Base-by-base conservation (phyloP, 2,888 invertebrate species). In the Leptopterna dolabrata region DNA sequence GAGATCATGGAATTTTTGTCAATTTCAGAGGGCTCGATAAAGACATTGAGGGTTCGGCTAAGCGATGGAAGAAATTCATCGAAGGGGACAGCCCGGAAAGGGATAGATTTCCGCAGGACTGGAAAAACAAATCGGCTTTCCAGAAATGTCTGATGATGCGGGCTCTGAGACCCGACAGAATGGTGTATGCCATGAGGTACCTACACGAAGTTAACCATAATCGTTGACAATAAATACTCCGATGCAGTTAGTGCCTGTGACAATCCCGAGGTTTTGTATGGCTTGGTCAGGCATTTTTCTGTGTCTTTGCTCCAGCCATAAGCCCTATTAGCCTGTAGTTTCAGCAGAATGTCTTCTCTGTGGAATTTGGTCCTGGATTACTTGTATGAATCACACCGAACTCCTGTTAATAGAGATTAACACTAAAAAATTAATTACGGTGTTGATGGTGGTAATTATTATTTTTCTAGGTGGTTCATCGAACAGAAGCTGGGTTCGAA, bases 51-150 rank as follows among this genome's bases (percentile, higher is more conserved):
- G 96, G 97, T 0, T 97, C 97, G 0, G 94, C 95, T 0, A 98
- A 98, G 91, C 93, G 96, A 91, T 99, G 98, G 98, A 95, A 96
- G 91, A 97, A 97, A 91, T 97, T 97, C 91, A 95, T 97, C 0
- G 98, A 98, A 90, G 96, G 96, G 27, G 98, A 98, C 91, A 95
- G 95, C 88, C 98, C 98, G 0, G 98, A 99, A 92, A 95, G 96
- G 90, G 98, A 98, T 92, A 97, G 97, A 91, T 94, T 98, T 90
- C 98, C 98, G 0, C 97, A 97, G 88, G 98, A 98, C 91, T 99
- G 98, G 98, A 98, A 98, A 91, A 96, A 96, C 91, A 98, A 97
- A 92, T 93, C 95, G 0, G 93, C 96, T 0, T 92, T 98, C 76
- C 97, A 98, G 91, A 94, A 96, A 89, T 93, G 98, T 6, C 98